Evolutionary conservation across 2,113 vertebrate genomes (phyloP), one percentile per base, ranked within the genome.

Genomic region (Eleginops maclovinus): DNA sequence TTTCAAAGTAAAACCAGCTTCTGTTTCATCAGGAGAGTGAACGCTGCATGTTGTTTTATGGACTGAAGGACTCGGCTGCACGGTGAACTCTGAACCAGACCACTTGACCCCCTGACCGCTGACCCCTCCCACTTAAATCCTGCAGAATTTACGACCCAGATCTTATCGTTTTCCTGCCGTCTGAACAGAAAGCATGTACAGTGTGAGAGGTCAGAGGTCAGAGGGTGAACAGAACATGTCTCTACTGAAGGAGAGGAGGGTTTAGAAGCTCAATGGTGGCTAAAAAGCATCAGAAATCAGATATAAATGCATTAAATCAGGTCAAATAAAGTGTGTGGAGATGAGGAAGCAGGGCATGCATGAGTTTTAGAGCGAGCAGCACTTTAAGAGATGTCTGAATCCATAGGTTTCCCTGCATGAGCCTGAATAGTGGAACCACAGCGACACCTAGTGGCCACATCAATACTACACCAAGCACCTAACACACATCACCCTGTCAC

Each of bases 371-470:
- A 28, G 21, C 40, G 17, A 13, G 8, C 1, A 62, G 63, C 26
- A 9, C 17, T 79, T 11, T 1, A 7, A 77, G 17, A 51, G 16
- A 62, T 31, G 46, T 58, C 44, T 56, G 47, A n/a, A 69, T 11
- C 56, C 0, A 54, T 63, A 43, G 21, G 26, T 59, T 63, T 36
- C 74, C 53, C 79, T 60, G 69, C 54, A 15, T 70, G 60, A 81
- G 67, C 58, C 14, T 71, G 60, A 74, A 77, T 16, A 14, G 53
- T 82, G 65, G 67, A 59, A 43, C 70, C 58, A 83, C 80, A 87
- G 84, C 53, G 90, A 85, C 92, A 87, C 61, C 92, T 89, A 66
- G 87, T 87, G 93, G 89, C 56, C 36, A 54, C 3, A 69, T 4
- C 71, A 70, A 28, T 7, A 36, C 54, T 72, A 55, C 50, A 65